Evolutionary conservation across 2,113 vertebrate genomes (phyloP), one percentile per base, ranked within the genome.

Genomic region (Trinectes maculatus): DNA sequence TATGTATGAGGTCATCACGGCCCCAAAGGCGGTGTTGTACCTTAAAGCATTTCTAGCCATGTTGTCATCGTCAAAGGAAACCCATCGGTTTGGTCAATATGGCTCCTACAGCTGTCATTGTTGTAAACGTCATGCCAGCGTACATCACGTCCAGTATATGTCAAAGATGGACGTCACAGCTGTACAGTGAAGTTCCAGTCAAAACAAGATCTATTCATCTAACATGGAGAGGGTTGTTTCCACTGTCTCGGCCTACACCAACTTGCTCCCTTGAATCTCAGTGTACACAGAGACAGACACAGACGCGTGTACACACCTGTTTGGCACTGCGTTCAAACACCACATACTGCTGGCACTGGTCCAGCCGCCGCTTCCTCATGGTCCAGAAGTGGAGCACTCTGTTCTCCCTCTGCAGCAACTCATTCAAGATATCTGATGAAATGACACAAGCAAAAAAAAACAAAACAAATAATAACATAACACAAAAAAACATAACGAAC

Each of bases 241-340:
- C 47, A 18, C 48, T 25, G 29, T 16, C 9, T 47, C 16, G 16
- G 31, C 44, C 12, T 48, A 15, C n/a, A 10, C 25, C 22, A 0
- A 48, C 39, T 10, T 28, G 39, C n/a, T 76, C 10, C 16, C 39
- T n/a, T 18, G 19, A 16, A 18, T 31, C 8, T 44, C 15, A 54
- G 10, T 19, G 28, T 18, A 47, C 16, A 36, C 28, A 49, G 18
- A 40, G 4, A 2, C 11, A 66, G 16, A 59, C 44, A 34, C 3
- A 55, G 18, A 60, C 2, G 36, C 12, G n/a, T 36, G 18, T 29
- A 85, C 85, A 44, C 68, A 99, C 97, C 96, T 99, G 98, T 79
- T 99, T 99, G 87, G 98, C 97, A 11, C 98, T 99, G 87, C 98
- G 94, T 84, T 99, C 98, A 82, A 99, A 99, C 72, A 99, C 98